Evolutionary conservation across 2,888 invertebrate genomes (phyloP).

Genomic region (Melinopterus prodromus): DNA sequence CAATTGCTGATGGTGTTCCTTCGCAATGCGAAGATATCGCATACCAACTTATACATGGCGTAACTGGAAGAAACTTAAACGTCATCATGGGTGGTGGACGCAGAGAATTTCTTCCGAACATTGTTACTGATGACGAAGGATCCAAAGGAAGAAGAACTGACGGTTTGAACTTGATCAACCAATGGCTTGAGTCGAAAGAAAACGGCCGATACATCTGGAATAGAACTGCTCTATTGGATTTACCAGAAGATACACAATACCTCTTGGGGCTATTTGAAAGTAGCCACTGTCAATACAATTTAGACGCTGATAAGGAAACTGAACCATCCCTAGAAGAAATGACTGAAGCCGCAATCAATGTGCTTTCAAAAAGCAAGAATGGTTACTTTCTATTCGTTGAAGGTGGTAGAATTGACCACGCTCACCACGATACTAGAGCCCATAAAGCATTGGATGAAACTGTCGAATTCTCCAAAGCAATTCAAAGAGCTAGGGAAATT

Average conservation of each 20-base stretch:
- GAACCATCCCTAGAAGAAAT: slow-evolving; percentile 79
- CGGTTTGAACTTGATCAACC: slow-evolving; percentile 70
- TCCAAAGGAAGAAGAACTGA: slow-evolving; percentile 68
- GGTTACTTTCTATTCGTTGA: slow-evolving; percentile 85
- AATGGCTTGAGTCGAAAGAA: slow-evolving; percentile 68
- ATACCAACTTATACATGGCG: slow-evolving; percentile 71
- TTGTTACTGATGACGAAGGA: slow-evolving; percentile 61
- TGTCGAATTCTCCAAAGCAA: slow-evolving; percentile 69
- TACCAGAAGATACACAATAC: slow-evolving; percentile 66
- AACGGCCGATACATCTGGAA: slow-evolving; percentile 66
- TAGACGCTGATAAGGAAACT: slow-evolving; percentile 66
- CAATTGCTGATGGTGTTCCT: slow-evolving; percentile 63
- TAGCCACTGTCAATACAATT: slow-evolving; percentile 65
- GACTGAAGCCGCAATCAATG: slow-evolving; percentile 75
- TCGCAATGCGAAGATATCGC: slow-evolving; percentile 74
- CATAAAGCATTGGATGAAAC: slow-evolving; percentile 80
- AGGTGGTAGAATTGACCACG: slow-evolving; percentile 80
- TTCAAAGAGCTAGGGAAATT: slow-evolving; percentile 69
- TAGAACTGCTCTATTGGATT: slow-evolving; percentile 65
- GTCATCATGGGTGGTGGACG: slow-evolving; percentile 83
- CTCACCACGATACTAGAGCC: slow-evolving; percentile 75
- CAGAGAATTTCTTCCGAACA: slow-evolving; percentile 69
- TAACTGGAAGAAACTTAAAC: slow-evolving; percentile 75
- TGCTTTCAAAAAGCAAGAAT: slow-evolving; percentile 66
- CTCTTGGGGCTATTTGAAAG: slow-evolving; percentile 51